Conservation (phyloP, 2,888 invertebrate genomes). For the Dicyrtomina minuta region DNA sequence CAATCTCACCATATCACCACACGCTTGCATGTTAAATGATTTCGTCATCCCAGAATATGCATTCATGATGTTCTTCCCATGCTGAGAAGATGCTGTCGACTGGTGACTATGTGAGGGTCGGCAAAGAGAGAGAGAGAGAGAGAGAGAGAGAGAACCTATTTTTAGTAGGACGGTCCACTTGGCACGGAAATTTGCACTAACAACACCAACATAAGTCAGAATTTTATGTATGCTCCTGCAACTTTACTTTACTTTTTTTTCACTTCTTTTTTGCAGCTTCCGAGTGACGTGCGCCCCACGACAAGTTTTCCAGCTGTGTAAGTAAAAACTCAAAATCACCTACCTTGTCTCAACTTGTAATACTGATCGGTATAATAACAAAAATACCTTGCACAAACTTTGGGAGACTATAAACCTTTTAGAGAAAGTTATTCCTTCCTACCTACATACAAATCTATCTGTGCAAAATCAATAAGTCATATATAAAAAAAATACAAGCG, state of each 20-base stretch:
- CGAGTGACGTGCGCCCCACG: constrained; percentile 8
- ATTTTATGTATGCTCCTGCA: constrained; percentile 2
- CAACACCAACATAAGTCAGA: constrained; percentile 25
- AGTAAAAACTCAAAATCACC: too few relatives aligned
- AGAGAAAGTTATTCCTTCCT: neutral
- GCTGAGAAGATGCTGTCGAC: constrained; percentile 12
- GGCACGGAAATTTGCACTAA: constrained; percentile 44
- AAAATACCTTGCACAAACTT: neutral
- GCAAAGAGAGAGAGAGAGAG: constrained; percentile 1
- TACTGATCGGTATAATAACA: constrained; percentile 7
- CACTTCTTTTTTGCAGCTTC: too few relatives aligned
- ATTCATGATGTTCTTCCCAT: neutral
- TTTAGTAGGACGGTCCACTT: constrained; percentile 51
- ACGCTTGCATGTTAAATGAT: too few relatives aligned
- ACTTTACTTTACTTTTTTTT: too few relatives aligned
- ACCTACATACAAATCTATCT: too few relatives aligned
- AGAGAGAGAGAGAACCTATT: constrained; percentile 38
- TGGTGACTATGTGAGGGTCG: neutral
- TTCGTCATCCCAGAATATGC: constrained; percentile 3
- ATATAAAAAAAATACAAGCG: too few relatives aligned
- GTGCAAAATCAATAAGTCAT: too few relatives aligned
- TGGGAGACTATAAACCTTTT: neutral
- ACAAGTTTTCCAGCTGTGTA: too few relatives aligned
- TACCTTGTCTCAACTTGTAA: neutral
- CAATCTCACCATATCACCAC: too few relatives aligned